phyloP scores from a whole-genome alignment of 2,888 invertebrate species.

The Synanthedon formicaeformis region DNA sequence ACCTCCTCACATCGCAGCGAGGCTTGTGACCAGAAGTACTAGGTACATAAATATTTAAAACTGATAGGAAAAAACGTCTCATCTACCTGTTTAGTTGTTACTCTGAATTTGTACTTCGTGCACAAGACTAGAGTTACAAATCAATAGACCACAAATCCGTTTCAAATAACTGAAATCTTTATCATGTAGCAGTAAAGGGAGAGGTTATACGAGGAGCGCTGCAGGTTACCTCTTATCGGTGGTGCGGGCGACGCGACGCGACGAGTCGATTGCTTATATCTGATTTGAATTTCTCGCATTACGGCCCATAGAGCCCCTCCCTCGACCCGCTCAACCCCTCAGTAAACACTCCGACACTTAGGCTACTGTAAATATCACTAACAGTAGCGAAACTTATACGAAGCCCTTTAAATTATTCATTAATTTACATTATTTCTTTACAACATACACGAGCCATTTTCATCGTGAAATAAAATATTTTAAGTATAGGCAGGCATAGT shows the following conservation, averaged over 20 bases:
- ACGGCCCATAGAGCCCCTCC: conserved; percentile 33
- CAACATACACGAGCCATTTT: no score
- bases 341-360: conserved; percentile 48
- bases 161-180: conserved; percentile 28
- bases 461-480: no score
- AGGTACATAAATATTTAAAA: no score
- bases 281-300: conserved; percentile 63
- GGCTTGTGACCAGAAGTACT: no score
- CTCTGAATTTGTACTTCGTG: no score
- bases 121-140: not conserved
- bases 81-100: no score
- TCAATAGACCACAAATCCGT: not conserved
- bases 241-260: conserved; percentile 33
- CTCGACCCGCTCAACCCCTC: conserved; percentile 24
- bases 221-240: conserved; percentile 37
- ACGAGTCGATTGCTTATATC: conserved; percentile 52
- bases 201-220: conserved; percentile 26
- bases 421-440: no score
- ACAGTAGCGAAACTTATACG: not conserved
- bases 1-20: no score
- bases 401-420: not conserved
- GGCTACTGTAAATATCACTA: not conserved
- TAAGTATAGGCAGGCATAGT: no score
- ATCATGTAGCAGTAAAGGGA: conserved; percentile 30
- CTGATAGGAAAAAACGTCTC: no score